Evolutionary conservation across 1,140 invertebrate genomes (phyloP), one percentile per base, ranked within the genome.

Genomic region (Charaxes varanes): DNA sequence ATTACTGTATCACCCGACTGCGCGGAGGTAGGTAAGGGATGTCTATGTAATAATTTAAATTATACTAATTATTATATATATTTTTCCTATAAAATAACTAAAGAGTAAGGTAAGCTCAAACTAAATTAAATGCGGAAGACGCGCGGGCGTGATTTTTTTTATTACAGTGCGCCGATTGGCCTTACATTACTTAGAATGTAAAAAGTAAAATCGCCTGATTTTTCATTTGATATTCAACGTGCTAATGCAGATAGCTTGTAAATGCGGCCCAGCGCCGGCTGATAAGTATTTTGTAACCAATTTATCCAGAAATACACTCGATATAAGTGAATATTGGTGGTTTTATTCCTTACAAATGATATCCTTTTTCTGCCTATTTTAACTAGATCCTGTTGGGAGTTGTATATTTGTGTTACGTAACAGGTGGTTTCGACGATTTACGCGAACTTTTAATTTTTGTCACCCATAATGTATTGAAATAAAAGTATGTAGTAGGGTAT

Each of bases 251-350:
- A 65, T 63, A 63, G 71, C 74, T 71, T 76, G 56, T 60, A 57
- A 60, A 47, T 47, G 45, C 38, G 33, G 41, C 28, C 21, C 36
- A 46, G 51, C 45, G 59, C 50, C 48, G 63, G 58, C 57, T 66
- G 60, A 69, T 73, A 72, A 80, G 71, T 72, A 83, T 81, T 79
- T 83, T 83, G 73, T 83, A 83, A 81, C 72, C 79, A 64, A 73
- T 71, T 77, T 82, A 81, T 81, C 57, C 74, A 71, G 68, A 78
- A 82, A 79, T 83, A 83, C 79, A 83, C 79, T 83, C 67, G 73
- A 71, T 81, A 79, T 83, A 83, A 81, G 77, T 72, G 63, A 71
- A 74, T 18, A 31, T 68, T 61, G 53, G 46, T 72, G 45, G 64
- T 78, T 79, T 82, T 64, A 78, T 79, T 82, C 54, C 24, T 23